phyloP scores from a whole-genome alignment of 2,797 vertebrate genomes.

The Pagetopsis macropterus region DNA sequence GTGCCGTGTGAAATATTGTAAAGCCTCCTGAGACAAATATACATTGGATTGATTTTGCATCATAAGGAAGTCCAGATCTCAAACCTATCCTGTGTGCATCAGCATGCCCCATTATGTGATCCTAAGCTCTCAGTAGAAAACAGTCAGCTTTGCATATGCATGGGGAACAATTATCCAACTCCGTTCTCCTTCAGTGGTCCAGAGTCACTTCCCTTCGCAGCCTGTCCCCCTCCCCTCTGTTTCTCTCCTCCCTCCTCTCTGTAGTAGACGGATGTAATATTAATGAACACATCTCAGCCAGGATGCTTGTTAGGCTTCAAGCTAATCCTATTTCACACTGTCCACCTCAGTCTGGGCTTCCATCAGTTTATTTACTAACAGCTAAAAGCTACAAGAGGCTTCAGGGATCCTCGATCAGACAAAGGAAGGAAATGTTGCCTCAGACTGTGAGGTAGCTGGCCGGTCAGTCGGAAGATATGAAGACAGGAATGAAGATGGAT shows the following conservation, averaged over 20 bases:
- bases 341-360: slow-evolving; percentile 26
- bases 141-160: slow-evolving; percentile 49
- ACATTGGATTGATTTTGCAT: not conserved
- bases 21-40: too few species aligned
- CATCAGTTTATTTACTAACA: slow-evolving; percentile 36
- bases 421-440: slow-evolving; percentile 13
- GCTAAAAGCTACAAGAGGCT: slow-evolving; percentile 15
- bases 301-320: slow-evolving; percentile 66
- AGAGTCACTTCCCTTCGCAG: slow-evolving; percentile 18
- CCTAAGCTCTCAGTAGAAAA: slow-evolving; percentile 40
- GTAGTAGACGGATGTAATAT: slow-evolving; percentile 58
- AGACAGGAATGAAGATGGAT: slow-evolving; percentile 48
- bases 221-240: not conserved
- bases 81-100: slow-evolving; percentile 9
- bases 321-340: slow-evolving; percentile 62
- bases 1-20: too few species aligned
- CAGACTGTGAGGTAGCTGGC: slow-evolving; percentile 29
- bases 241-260: slow-evolving; percentile 4
- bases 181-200: slow-evolving; percentile 43
- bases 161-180: slow-evolving; percentile 50
- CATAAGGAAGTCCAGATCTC: slow-evolving; percentile 7
- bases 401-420: slow-evolving; percentile 12
- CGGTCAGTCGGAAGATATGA: slow-evolving; percentile 58
- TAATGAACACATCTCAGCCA: slow-evolving; percentile 66
- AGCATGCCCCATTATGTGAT: slow-evolving; percentile 37